Conservation (phyloP, 2,113 vertebrate genomes). For the Macquaria australasica region DNA sequence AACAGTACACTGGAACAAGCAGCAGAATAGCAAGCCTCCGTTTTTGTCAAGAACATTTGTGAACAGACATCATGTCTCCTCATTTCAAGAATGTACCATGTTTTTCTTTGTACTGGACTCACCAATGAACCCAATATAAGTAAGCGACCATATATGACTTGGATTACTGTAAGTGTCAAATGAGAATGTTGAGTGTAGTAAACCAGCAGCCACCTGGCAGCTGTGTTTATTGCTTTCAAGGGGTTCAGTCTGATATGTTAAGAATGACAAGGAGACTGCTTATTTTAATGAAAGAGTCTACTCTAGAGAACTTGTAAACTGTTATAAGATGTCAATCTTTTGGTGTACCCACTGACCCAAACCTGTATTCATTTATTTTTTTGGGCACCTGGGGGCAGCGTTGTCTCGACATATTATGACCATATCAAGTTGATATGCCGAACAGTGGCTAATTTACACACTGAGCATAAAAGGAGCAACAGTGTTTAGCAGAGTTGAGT, state of each 20-base stretch:
- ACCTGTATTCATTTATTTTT: background rate
- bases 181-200: background rate
- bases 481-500: background rate
- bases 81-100: background rate
- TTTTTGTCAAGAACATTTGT: constrained; percentile 19
- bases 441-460: no score
- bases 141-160: background rate
- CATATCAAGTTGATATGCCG: background rate
- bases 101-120: constrained; percentile 12
- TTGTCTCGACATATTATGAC: background rate
- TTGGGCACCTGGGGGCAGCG: background rate
- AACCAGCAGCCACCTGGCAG: background rate
- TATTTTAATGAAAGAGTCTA: background rate
- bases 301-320: background rate
- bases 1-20: background rate
- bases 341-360: constrained; percentile 4
- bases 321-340: background rate
- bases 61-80: constrained; percentile 29
- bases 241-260: background rate
- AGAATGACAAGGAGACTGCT: background rate
- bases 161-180: background rate
- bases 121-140: background rate
- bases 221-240: constrained; percentile 3
- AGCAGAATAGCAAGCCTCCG: background rate
- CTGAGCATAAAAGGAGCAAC: background rate